Conservation (phyloP, 2,888 invertebrate genomes). For the Ormyrus labotus region DNA sequence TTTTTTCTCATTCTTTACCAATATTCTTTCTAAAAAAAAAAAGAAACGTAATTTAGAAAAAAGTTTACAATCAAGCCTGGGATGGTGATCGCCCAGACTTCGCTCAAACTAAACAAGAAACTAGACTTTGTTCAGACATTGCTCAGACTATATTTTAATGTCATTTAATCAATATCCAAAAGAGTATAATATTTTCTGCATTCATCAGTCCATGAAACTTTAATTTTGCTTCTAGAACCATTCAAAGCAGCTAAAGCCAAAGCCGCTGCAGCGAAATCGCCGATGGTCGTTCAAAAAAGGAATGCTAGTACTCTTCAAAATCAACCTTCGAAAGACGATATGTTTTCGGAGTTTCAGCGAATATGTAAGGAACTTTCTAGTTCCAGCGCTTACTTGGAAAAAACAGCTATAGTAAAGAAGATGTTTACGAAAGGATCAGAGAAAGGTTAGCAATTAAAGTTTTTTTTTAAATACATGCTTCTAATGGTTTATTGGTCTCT, state of each 20-base stretch:
- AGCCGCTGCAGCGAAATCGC: conserved; percentile 44
- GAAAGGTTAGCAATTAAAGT: conserved; percentile 60
- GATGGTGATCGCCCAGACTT: too few species aligned
- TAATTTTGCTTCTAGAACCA: conserved; percentile 58
- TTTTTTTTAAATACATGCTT: neutral
- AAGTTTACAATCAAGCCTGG: too few species aligned
- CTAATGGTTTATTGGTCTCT: neutral
- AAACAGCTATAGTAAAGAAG: conserved; percentile 84
- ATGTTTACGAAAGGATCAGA: conserved; percentile 80
- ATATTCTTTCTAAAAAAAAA: too few species aligned
- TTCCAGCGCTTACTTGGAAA: conserved; percentile 87
- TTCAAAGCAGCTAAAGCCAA: conserved; percentile 59
- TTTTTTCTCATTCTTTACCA: too few species aligned
- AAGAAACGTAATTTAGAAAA: too few species aligned
- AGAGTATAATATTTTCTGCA: neutral
- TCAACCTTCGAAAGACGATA: conserved; percentile 80
- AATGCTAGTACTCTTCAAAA: conserved; percentile 15
- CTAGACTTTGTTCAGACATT: too few species aligned
- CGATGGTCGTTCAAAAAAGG: neutral
- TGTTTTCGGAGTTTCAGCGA: conserved; percentile 85
- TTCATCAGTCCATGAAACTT: neutral
- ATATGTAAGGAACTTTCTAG: conserved; percentile 88
- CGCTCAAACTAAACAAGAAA: too few species aligned
- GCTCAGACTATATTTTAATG: too few species aligned
- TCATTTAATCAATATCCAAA: neutral